Percentiles rank a stretch among this genome's conserved stretches.
These are phyloP conservation scores for Anoncus sp. DNA, from an alignment of 2,888 invertebrate genomes.

Conservation along the genomic window DNA sequence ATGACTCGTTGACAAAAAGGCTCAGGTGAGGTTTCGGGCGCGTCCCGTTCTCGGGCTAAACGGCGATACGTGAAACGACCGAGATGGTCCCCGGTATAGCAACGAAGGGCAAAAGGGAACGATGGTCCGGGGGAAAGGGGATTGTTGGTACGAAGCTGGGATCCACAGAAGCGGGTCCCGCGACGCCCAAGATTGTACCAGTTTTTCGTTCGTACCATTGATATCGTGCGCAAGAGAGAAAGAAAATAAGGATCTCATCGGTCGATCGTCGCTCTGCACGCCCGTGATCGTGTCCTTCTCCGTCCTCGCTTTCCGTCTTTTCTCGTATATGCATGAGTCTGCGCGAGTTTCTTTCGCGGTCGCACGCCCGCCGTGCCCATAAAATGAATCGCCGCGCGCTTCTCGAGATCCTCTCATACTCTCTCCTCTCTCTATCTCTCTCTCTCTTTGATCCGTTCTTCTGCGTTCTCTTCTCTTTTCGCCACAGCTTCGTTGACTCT, in stretches of 20 bases:
- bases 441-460: constrained; percentile 31
- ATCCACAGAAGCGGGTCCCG: constrained; percentile 49
- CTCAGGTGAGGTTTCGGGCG: constrained; percentile 72
- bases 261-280: constrained; percentile 33
- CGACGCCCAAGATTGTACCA: constrained; percentile 79
- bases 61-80: constrained; percentile 61
- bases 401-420: not conserved
- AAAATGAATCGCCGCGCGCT: constrained; percentile 75
- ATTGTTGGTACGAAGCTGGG: constrained; percentile 32
- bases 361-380: constrained; percentile 79
- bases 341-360: constrained; percentile 78
- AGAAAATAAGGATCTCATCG: constrained; percentile 20
- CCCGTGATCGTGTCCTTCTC: constrained; percentile 13
- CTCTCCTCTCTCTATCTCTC: constrained; percentile 7
- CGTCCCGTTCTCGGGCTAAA: constrained; percentile 53
- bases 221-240: constrained; percentile 70
- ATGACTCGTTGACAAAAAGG: constrained; percentile 76
- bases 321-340: constrained; percentile 79
- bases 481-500: constrained; percentile 35
- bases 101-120: constrained; percentile 53
- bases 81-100: constrained; percentile 8
- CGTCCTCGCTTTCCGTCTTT: constrained; percentile 53
- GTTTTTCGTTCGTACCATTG: constrained; percentile 80
- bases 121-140: not conserved
- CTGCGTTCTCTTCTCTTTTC: constrained; percentile 42